A percentile compares a stretch with the other conserved stretches of the same genome.
phyloP scores from a whole-genome alignment of 2,113 vertebrate genomes.

The Scopus umbretta region DNA sequence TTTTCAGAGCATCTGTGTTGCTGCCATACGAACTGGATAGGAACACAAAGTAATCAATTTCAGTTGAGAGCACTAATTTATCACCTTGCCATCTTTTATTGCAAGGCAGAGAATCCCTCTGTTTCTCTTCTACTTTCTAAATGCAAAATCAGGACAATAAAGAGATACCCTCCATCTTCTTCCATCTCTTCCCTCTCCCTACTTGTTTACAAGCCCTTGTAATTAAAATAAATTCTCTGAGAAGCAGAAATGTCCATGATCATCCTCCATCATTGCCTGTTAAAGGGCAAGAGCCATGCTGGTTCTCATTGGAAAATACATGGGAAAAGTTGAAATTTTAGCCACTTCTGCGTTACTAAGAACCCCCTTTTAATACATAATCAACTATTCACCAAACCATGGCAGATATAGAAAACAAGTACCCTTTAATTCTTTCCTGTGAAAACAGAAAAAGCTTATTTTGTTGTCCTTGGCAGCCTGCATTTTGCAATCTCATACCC shows the following conservation, averaged over 20 bases:
- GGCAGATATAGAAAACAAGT: neutral
- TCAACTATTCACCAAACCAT: neutral
- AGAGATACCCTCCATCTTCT: neutral
- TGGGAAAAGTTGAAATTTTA: neutral
- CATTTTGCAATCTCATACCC: neutral
- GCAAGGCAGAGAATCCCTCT: conserved; percentile 72
- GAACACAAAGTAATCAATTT: conserved; percentile 96
- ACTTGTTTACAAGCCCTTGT: neutral
- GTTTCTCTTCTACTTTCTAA: conserved; percentile 1
- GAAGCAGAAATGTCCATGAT: neutral
- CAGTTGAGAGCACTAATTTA: conserved; percentile 97
- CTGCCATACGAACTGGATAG: conserved; percentile 86
- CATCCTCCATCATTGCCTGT: neutral
- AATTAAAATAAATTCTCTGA: conserved; percentile 13
- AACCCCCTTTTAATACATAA: neutral
- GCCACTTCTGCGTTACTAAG: neutral
- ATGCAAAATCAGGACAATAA: conserved; percentile 32
- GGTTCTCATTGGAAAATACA: neutral
- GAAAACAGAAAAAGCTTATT: neutral
- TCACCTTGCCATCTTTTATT: conserved; percentile 94
- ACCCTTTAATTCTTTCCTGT: neutral
- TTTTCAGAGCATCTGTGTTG: conserved; percentile 91
- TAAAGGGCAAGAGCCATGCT: neutral
- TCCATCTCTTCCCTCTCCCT: neutral
- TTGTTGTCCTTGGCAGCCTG: neutral